These are phyloP conservation scores for Andrena dorsata DNA, from an alignment of 2,888 invertebrate species.

Conservation along the genomic window DNA sequence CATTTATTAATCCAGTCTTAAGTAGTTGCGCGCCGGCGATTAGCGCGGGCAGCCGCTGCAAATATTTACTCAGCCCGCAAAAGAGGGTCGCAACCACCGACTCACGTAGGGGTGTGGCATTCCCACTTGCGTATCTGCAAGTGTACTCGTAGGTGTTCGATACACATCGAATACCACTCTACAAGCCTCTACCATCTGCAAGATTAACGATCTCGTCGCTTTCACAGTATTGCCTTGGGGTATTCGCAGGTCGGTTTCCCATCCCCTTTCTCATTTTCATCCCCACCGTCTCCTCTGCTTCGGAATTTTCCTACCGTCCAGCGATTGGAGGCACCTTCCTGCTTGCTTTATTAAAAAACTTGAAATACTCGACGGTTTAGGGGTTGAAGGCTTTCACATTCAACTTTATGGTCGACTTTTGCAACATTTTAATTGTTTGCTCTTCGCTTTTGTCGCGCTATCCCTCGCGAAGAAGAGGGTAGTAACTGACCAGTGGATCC, in stretches of 20 bases:
- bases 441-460: too few species aligned
- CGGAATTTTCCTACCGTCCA: constrained; percentile 11
- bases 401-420: neutral
- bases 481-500: too few species aligned
- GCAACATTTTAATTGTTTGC: neutral
- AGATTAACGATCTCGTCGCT: constrained; percentile 79
- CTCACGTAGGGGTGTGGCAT: constrained; percentile 56
- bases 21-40: neutral
- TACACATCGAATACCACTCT: constrained; percentile 44
- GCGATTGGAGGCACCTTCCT: neutral
- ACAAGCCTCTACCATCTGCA: constrained; percentile 66
- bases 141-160: constrained; percentile 48
- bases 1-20: neutral
- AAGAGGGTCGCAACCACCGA: constrained; percentile 64
- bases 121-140: constrained; percentile 33
- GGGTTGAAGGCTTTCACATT: constrained; percentile 36
- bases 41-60: neutral
- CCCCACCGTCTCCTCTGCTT: neutral
- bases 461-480: too few species aligned
- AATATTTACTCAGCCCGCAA: constrained; percentile 28
- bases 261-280: constrained; percentile 30
- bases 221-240: constrained; percentile 73
- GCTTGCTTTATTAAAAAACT: neutral
- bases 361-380: neutral
- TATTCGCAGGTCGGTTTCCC: constrained; percentile 38